Percentiles rank a stretch among this genome's conserved stretches.
These are phyloP conservation scores for Phaonia tiefii DNA, from an alignment of 2,888 invertebrate species.

Conservation along the genomic window DNA sequence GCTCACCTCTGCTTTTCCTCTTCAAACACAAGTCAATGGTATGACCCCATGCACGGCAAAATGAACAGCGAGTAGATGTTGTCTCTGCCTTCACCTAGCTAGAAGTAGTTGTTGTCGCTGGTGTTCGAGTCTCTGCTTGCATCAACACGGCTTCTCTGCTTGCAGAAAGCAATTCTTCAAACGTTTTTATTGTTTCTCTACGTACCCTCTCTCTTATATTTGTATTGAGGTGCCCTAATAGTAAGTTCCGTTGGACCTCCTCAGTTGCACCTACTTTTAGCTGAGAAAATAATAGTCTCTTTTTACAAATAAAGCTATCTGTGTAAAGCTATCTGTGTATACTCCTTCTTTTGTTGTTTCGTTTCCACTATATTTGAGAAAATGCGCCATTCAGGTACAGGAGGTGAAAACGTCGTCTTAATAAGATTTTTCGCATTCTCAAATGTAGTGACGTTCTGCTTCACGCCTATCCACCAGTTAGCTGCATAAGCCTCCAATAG, in stretches of 20 bases:
- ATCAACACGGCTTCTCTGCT: conserved; percentile 55
- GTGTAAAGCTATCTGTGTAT: conserved; percentile 45
- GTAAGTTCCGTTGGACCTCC: conserved; percentile 35
- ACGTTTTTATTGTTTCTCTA: conserved; percentile 34
- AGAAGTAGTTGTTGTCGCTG: background rate
- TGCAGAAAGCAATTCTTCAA: conserved; percentile 35
- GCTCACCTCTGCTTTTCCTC: conserved; percentile 1
- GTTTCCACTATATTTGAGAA: conserved; percentile 36
- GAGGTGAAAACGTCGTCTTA: conserved; percentile 30
- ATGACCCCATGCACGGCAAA: conserved; percentile 26
- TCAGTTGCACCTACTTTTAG: conserved; percentile 31
- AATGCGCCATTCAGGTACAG: background rate
- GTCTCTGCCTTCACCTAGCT: background rate
- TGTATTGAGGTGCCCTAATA: conserved; percentile 36
- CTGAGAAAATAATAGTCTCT: conserved; percentile 47
- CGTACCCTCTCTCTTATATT: conserved; percentile 47
- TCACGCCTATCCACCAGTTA: background rate
- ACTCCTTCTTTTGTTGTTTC: conserved; percentile 38
- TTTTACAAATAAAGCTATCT: conserved; percentile 46
- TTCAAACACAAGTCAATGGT: conserved; percentile 31
- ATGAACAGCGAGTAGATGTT: conserved; percentile 9
- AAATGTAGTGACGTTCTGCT: background rate
- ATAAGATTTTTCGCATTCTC: conserved; percentile 26
- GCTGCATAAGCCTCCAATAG: background rate
- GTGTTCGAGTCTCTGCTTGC: background rate